Evolutionary conservation across 2,888 invertebrate species (phyloP), one percentile per base, ranked within the genome.

Genomic region (Xestia rhomboidea): DNA sequence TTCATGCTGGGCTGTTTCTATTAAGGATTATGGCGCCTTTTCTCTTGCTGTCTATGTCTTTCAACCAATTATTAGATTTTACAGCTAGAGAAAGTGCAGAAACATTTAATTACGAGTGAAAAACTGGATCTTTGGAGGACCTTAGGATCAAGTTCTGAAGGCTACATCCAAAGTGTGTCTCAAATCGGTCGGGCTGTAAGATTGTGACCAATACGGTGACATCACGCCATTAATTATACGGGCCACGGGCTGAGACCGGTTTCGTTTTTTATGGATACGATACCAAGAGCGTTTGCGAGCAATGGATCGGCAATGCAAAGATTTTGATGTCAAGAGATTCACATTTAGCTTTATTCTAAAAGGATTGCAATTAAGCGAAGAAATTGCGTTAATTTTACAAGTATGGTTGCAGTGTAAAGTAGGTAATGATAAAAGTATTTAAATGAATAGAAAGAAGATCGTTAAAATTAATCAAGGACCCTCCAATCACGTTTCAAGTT

Each of bases 151-250:
- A n/a, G 15, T 63, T 51, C 49, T 41, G n/a, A 54, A 5, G 24
- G n/a, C 15, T 41, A 57, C 11, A 7, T 15, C 15, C 24, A 38
- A 57, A 38, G 62, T 5, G 27, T 68, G 18, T 66, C 38, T 72
- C 5, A 78, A 77, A 57, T 83, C 66, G 68, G 77, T 70, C 79
- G 89, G 84, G 34, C 90, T 83, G 79, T 75, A 85, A 68, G 76
- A 80, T 83, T 79, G 88, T 87, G 87, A 86, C 88, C 86, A 89
- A 85, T 81, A 82, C 80, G 87, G 86, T 92, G 92, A 92, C 90
- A 91, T 91, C 91, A 91, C 85, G 81, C 72, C 76, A 89, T 89
- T 87, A 85, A 87, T 87, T 88, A 89, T 87, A 85, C 85, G 82
- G 85, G 78, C 79, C 83, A 87, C 74, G 83, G 82, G 69, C 80